Evolutionary conservation across 2,113 vertebrate genomes (phyloP).

Genomic region (Saimiri boliviensis): DNA sequence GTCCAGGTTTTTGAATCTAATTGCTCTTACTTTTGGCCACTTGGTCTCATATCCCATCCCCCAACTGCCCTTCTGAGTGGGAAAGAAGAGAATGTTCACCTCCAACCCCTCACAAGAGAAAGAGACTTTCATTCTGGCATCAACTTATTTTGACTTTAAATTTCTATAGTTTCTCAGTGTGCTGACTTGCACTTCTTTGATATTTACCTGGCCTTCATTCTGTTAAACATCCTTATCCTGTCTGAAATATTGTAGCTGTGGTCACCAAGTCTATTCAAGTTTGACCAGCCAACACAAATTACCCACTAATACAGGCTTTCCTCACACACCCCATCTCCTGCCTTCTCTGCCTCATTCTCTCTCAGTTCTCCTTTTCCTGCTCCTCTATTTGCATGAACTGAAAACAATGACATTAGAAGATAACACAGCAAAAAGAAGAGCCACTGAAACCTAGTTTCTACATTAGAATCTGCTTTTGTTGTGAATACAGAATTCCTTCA

Average conservation of each 20-base stretch:
- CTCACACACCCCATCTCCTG: neutral
- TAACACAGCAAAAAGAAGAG: neutral
- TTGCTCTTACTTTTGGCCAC: neutral
- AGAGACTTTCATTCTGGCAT: neutral
- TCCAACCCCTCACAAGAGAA: neutral
- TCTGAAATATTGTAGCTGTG: neutral
- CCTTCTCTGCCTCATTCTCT: neutral
- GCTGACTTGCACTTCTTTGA: neutral
- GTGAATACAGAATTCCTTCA: neutral
- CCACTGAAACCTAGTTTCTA: neutral
- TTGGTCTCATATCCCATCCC: neutral
- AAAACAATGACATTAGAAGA: neutral
- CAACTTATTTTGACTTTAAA: neutral
- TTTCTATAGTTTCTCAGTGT: neutral
- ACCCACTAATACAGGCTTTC: neutral
- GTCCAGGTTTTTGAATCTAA: neutral
- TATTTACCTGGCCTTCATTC: neutral
- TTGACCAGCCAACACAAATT: neutral
- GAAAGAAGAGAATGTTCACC: neutral
- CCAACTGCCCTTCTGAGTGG: neutral
- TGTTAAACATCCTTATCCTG: neutral
- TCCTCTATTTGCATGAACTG: neutral
- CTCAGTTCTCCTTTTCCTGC: neutral
- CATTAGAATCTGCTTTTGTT: neutral
- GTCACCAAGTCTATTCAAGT: neutral